phyloP scores from a whole-genome alignment of 2,888 invertebrate genomes.

The Drosophila gaucha region DNA sequence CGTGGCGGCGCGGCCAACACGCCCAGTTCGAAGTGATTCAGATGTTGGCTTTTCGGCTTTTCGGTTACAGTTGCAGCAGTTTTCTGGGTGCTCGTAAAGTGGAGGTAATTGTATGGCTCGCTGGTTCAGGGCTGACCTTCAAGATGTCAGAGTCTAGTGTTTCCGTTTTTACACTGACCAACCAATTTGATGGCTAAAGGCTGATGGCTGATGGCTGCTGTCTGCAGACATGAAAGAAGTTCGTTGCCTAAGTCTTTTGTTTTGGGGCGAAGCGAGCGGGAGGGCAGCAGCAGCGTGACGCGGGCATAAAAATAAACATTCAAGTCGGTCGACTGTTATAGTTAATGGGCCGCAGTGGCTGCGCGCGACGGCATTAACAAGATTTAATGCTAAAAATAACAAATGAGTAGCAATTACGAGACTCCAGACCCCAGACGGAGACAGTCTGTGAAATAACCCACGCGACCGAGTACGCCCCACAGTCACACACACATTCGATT shows the following conservation, averaged over 20 bases:
- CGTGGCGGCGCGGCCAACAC: slow-evolving; percentile 32
- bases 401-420: slow-evolving; percentile 74
- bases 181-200: slow-evolving; percentile 1
- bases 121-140: slow-evolving; percentile 54
- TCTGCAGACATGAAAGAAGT: slow-evolving; percentile 41
- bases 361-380: slow-evolving; percentile 63
- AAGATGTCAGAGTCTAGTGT: slow-evolving; percentile 40
- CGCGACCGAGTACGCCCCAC: slow-evolving; percentile 70
- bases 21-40: slow-evolving; percentile 46
- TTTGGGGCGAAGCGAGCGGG: slow-evolving; percentile 28
- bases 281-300: slow-evolving; percentile 55
- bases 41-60: slow-evolving; percentile 16
- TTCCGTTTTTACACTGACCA: slow-evolving; percentile 40
- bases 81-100: slow-evolving; percentile 24
- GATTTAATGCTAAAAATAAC: slow-evolving; percentile 73
- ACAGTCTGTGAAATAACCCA: slow-evolving; percentile 67
- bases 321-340: slow-evolving; percentile 55
- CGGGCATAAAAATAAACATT: slow-evolving; percentile 53
- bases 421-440: slow-evolving; percentile 15
- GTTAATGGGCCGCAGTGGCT: slow-evolving; percentile 60
- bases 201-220: slow-evolving; percentile 4
- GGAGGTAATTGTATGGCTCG: slow-evolving; percentile 42
- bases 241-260: slow-evolving; percentile 79
- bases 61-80: slow-evolving; percentile 27
- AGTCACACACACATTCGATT: slow-evolving; percentile 26